phyloP scores from a whole-genome alignment of 2,888 invertebrate species.

The Aporophyla lueneburgensis region DNA sequence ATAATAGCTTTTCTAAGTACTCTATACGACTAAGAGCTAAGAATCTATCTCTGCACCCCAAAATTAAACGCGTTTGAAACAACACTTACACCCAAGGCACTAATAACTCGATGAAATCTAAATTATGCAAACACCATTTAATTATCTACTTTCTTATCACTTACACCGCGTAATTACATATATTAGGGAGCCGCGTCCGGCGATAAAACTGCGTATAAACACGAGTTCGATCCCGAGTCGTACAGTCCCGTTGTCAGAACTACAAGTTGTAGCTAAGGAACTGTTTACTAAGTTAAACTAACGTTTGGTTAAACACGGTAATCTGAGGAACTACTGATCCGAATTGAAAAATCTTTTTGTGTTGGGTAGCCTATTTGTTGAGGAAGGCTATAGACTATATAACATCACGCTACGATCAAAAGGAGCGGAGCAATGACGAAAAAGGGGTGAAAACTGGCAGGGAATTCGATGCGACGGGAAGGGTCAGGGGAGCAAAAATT shows the following conservation, averaged over 20 bases:
- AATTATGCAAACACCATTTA: constrained; percentile 50
- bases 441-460: too few relatives aligned
- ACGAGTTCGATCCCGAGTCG: constrained; percentile 48
- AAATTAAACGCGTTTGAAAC: constrained; percentile 10
- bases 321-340: too few relatives aligned
- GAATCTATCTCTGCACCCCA: neutral
- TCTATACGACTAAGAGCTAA: neutral
- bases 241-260: constrained; percentile 12
- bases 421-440: too few relatives aligned
- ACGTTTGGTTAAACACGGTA: too few relatives aligned
- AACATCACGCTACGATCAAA: too few relatives aligned
- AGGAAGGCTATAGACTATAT: too few relatives aligned
- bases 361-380: too few relatives aligned
- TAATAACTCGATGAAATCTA: constrained; percentile 29
- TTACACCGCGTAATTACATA: constrained; percentile 57
- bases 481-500: too few relatives aligned
- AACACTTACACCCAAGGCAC: constrained; percentile 25
- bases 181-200: constrained; percentile 58
- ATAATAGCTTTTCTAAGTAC: too few relatives aligned
- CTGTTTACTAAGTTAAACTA: constrained; percentile 9
- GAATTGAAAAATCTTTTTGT: too few relatives aligned
- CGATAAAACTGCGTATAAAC: constrained; percentile 56
- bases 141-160: constrained; percentile 54
- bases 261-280: constrained; percentile 15
- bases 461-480: too few relatives aligned